Evolutionary conservation across 2,797 vertebrate genomes (phyloP).

Genomic region (Sebastes oblongus): DNA sequence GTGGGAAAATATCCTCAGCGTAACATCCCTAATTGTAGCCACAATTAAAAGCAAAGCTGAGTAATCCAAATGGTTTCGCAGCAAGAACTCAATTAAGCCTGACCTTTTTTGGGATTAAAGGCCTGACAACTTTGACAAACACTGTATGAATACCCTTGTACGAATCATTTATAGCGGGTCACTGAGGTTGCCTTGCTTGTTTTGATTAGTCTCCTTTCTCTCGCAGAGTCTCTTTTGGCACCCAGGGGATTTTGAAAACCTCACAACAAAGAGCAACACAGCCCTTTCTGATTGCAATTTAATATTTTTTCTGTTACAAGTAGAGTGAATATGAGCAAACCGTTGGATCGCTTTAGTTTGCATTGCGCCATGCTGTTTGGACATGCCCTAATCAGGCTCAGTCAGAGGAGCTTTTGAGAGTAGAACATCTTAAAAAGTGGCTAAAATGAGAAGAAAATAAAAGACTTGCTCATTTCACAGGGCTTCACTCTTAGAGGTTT

Average conservation of each 20-base stretch:
- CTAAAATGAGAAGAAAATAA: constrained; percentile 18
- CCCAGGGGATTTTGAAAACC: constrained; percentile 4
- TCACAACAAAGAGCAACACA: background rate
- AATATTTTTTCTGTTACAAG: constrained; percentile 24
- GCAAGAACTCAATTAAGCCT: constrained; percentile 37
- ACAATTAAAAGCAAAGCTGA: background rate
- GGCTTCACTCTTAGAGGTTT: constrained; percentile 31
- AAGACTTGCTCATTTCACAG: constrained; percentile 31
- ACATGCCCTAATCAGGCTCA: constrained; percentile 35
- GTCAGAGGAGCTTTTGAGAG: constrained; percentile 4
- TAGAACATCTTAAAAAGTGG: background rate
- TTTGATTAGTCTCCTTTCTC: constrained; percentile 42
- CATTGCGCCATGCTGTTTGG: constrained; percentile 14
- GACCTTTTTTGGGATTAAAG: constrained; percentile 46
- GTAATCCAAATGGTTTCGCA: constrained; percentile 21
- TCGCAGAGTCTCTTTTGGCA: background rate
- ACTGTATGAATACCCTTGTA: constrained; percentile 9
- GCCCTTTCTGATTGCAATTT: constrained; percentile 30
- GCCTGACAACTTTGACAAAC: constrained; percentile 42
- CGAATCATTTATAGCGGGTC: constrained; percentile 45
- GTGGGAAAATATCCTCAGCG: too few relatives aligned
- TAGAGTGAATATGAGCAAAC: constrained; percentile 22
- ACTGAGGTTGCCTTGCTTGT: constrained; percentile 10
- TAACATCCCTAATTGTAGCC: background rate
- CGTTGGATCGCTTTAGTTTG: constrained; percentile 4